Conservation (phyloP, 1,140 invertebrate genomes). For the Zophobas morio region DNA sequence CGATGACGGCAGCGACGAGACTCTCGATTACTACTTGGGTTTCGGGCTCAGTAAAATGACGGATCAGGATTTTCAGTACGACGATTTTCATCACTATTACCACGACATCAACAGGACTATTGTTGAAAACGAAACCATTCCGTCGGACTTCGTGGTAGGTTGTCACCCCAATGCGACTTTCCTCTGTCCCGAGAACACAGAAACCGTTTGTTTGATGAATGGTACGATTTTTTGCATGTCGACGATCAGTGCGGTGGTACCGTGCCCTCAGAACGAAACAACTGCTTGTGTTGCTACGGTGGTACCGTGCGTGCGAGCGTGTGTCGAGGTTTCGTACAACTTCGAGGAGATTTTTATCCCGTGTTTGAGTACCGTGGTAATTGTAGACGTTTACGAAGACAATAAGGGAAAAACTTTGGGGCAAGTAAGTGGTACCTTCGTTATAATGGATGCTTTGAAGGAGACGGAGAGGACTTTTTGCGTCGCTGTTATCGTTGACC, state of each 20-base stretch:
- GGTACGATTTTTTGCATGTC: constrained; percentile 41
- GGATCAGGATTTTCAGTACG: constrained; percentile 11
- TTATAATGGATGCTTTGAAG: constrained; percentile 12
- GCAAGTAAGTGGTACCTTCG: constrained; percentile 23
- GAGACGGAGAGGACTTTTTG: constrained; percentile 5
- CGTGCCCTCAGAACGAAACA: neutral
- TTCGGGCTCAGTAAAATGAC: constrained; percentile 30
- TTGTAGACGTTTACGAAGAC: constrained; percentile 16
- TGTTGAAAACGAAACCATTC: constrained; percentile 1
- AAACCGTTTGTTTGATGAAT: constrained; percentile 31
- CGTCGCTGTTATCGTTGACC: constrained; percentile 21
- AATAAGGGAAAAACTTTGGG: constrained; percentile 11
- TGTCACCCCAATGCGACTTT: constrained; percentile 26
- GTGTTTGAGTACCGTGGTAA: constrained; percentile 5
- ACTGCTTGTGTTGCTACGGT: constrained; percentile 10
- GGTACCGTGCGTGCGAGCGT: constrained; percentile 28
- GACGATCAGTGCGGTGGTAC: constrained; percentile 10
- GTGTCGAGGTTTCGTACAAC: neutral
- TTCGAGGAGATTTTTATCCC: constrained; percentile 22
- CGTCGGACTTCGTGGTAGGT: neutral
- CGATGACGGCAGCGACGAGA: neutral
- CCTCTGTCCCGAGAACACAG: constrained; percentile 28
- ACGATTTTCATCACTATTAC: constrained; percentile 25
- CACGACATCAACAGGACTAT: constrained; percentile 23
- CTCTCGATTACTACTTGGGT: constrained; percentile 33